Base-by-base conservation (phyloP, 2,797 vertebrate species). In the Gymnodraco acuticeps region DNA sequence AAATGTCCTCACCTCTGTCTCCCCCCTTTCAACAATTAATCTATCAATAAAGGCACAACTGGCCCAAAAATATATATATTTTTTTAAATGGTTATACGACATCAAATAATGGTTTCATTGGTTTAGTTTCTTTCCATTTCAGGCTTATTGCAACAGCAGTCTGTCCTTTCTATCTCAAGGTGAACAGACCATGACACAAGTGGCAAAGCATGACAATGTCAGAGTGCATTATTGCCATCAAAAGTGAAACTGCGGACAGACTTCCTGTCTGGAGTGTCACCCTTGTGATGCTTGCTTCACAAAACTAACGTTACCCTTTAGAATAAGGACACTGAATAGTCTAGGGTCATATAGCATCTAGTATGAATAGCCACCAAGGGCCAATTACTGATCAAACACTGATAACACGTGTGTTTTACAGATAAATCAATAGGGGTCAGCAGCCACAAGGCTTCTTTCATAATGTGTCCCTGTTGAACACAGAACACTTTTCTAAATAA, bases 221-320 rank as follows among this genome's bases (percentile, higher is more conserved):
- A 70, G 59, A 71, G 20, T 47, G 43, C 50, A 63, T 19, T 45
- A 52, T n/a, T 69, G 54, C 15, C 9, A 33, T 73, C 63, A n/a
- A 47, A 69, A 63, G 9, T 27, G 14, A 79, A 89, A 68, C 51
- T 81, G 70, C 84, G 82, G 81, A 90, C 42, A 17, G 15, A 81
- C 71, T 84, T 87, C 77, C 81, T 72, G 78, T 84, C 77, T 78
- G 55, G 48, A 38, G 10, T n/a, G 48, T 13, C 33, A 52, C 47
- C 63, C 64, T 66, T 77, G 73, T 73, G 50, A 77, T 52, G 50
- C 55, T 73, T 0, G 17, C 48, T 70, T 89, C 17, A 3, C 23
- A 77, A 76, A 80, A 66, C 12, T 33, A 41, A 45, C 12, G 16
- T 11, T 33, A 45, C 31, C 16, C 10, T 52, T 38, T 7, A 64